Percentiles rank a stretch among this genome's conserved stretches.
Evolutionary conservation across 1,140 invertebrate species (phyloP).

Genomic region (Tenebrio molitor): DNA sequence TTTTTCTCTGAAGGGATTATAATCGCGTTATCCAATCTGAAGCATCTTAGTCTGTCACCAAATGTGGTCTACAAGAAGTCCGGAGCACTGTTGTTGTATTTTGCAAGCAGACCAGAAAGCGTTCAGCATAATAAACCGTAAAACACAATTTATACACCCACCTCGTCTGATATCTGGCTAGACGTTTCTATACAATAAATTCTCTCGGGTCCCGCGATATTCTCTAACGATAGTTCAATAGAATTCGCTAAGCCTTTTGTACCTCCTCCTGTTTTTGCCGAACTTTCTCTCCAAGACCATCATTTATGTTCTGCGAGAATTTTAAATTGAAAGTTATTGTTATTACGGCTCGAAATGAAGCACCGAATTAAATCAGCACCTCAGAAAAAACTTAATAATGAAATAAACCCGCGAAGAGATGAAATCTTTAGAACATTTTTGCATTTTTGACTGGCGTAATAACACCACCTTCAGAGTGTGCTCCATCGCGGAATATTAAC

Average conservation of each 20-base stretch:
- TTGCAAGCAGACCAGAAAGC: too few relatives aligned
- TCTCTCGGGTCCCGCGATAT: slow-evolving; percentile 3
- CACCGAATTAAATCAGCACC: slow-evolving; percentile 15
- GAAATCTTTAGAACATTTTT: background rate
- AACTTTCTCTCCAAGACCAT: background rate
- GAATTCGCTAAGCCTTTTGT: slow-evolving; percentile 27
- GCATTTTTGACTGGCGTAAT: background rate
- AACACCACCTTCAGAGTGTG: too few relatives aligned
- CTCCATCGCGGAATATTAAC: too few relatives aligned
- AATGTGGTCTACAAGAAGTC: too few relatives aligned
- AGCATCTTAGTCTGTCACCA: too few relatives aligned
- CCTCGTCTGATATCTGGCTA: background rate
- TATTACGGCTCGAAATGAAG: slow-evolving; percentile 10
- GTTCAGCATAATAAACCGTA: background rate
- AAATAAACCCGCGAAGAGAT: background rate
- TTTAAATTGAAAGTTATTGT: slow-evolving; percentile 33
- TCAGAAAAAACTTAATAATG: slow-evolving; percentile 18
- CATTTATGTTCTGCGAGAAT: slow-evolving; percentile 12
- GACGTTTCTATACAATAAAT: slow-evolving; percentile 14
- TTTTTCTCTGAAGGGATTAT: too few relatives aligned
- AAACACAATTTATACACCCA: slow-evolving; percentile 12
- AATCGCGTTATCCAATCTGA: too few relatives aligned
- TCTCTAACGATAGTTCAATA: slow-evolving; percentile 21
- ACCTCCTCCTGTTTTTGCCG: background rate
- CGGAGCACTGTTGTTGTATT: too few relatives aligned